phyloP scores from a whole-genome alignment of 1,140 invertebrate species.

The Ylistrum balloti region DNA sequence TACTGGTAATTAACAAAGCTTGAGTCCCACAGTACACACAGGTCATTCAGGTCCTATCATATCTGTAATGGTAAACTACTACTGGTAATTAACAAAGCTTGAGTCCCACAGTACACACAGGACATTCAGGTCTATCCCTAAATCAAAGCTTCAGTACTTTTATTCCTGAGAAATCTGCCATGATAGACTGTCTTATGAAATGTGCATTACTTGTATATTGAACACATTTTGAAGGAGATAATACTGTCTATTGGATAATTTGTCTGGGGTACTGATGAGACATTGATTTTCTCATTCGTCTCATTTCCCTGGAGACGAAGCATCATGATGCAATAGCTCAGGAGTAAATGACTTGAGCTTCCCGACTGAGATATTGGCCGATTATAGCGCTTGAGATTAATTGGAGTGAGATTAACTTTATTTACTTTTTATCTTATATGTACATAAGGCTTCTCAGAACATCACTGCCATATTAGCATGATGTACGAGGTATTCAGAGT shows the following conservation, averaged over 20 bases:
- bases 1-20: no score
- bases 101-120: background rate
- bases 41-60: no score
- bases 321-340: slow-evolving; percentile 19
- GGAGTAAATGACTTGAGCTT: slow-evolving; percentile 10
- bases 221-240: background rate
- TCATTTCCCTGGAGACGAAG: slow-evolving; percentile 37
- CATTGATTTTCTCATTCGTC: slow-evolving; percentile 28
- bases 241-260: slow-evolving; percentile 22
- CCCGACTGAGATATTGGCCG: background rate
- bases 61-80: no score
- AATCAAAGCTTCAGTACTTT: background rate
- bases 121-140: background rate
- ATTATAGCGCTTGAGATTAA: background rate
- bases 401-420: slow-evolving; percentile 5
- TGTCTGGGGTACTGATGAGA: background rate
- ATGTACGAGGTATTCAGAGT: background rate
- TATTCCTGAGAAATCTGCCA: background rate
- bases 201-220: slow-evolving; percentile 27
- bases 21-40: no score
- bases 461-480: background rate
- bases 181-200: background rate
- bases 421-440: slow-evolving; percentile 36
- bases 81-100: no score
- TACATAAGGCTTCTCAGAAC: slow-evolving; percentile 3